Conservation (phyloP, 2,797 vertebrate species). For the Anguilla marmorata region DNA sequence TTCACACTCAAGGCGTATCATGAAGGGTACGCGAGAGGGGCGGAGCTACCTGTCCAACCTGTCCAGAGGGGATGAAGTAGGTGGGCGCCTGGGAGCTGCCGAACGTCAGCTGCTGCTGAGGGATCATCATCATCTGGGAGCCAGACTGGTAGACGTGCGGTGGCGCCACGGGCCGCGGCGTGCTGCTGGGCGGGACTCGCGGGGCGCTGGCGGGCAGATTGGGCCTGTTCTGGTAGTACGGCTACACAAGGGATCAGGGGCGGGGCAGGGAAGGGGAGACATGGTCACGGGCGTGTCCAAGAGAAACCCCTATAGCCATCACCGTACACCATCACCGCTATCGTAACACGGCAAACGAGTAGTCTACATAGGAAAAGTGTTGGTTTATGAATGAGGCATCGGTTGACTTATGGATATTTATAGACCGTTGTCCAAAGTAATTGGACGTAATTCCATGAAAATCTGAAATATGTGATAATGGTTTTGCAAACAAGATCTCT, state of each 20-base stretch:
- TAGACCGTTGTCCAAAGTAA: too few species aligned
- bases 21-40: not conserved
- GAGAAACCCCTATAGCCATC: not conserved
- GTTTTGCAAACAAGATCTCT: too few species aligned
- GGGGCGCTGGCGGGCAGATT: conserved; percentile 81
- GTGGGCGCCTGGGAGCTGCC: conserved; percentile 84
- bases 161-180: conserved; percentile 85
- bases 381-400: too few species aligned
- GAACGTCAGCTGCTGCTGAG: conserved; percentile 85
- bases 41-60: conserved; percentile 90
- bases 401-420: too few species aligned
- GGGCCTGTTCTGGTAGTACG: conserved; percentile 86
- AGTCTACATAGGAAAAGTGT: too few species aligned
- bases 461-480: too few species aligned
- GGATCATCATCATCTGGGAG: conserved; percentile 98
- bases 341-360: not conserved
- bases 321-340: not conserved
- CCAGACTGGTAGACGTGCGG: conserved; percentile 88
- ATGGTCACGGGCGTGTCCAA: not conserved
- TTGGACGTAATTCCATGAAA: too few species aligned
- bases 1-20: too few species aligned
- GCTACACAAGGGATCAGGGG: conserved; percentile 63
- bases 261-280: not conserved
- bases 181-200: conserved; percentile 81
- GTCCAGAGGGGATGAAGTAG: conserved; percentile 86